A percentile compares a stretch with the other conserved stretches of the same genome.
Evolutionary conservation across 1,140 invertebrate species (phyloP).

Genomic region (fruit fly (Drosophila melanogaster)): Release_6_plus_ISO1_MT NT_033777.3:9335001-9335500

Average conservation of each 20-base stretch:
- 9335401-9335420: slow-evolving; percentile 77
- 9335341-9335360: background rate
- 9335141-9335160: slow-evolving; percentile 23
- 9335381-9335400: slow-evolving; percentile 52
- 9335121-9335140: slow-evolving; percentile 49
- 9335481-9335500: slow-evolving; percentile 8
- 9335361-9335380: background rate
- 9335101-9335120: background rate
- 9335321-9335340: background rate
- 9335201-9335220: slow-evolving; percentile 68
- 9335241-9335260: slow-evolving; percentile 62
- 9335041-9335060: background rate
- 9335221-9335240: slow-evolving; percentile 46
- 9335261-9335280: background rate
- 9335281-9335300: too few relatives aligned
- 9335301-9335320: background rate
- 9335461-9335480: background rate
- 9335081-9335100: background rate
- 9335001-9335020: background rate
- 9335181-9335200: slow-evolving; percentile 33
- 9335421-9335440: slow-evolving; percentile 64
- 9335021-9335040: background rate
- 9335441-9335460: background rate
- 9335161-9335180: slow-evolving; percentile 4
- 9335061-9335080: background rate